Evolutionary conservation across 30 jellyfish, hydroid and myxozoan genomes (phyloP), one percentile per base, ranked within the genome.

Genomic region (Aurelia coerulea): DNA sequence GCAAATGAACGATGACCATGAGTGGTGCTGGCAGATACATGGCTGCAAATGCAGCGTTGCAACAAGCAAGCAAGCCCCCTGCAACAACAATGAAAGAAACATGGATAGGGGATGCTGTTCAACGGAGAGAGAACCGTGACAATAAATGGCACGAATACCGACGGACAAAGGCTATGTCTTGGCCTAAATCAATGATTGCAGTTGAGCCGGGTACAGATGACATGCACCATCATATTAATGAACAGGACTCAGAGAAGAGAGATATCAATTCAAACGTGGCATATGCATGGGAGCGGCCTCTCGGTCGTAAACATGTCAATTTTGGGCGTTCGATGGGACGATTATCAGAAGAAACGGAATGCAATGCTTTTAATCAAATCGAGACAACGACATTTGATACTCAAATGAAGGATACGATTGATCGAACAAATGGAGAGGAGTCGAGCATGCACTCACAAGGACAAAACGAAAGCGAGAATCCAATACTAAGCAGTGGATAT

Each of bases 151-250:
- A 51, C 19, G 89, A 79, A 5, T 42, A 50, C 35, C 84, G 90
- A 58, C 65, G 59, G 46, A 81, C 74, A 18, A 89, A 89, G 67
- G 97, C 97, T 4, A 52, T 80, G 80, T 89, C 97, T n/a, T 89
- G 97, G 97, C 97, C 97, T 8, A 89, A 89, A 51, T 68, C 93
- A 29, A 62, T 89, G 49, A 35, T 78, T 4, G 73, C 79, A 18
- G 64, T 81, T 10, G 68, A n/a, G 46, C 29, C 50, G 0, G 62
- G 46, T 10, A 3, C 58, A 16, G 34, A 37, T 14, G 54, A 15
- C 62, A 37, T 63, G 31, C 78, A 64, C 18, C 49, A 77, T 16
- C 10, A 52, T 16, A 65, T 14, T 23, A 4, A 23, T 4, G 53
- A 65, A 65, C 67, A 60, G 23, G 78, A 16, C 31, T 33, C 76